Base-by-base conservation (phyloP, 1,140 invertebrate species). In the Euborellia annulipes region DNA sequence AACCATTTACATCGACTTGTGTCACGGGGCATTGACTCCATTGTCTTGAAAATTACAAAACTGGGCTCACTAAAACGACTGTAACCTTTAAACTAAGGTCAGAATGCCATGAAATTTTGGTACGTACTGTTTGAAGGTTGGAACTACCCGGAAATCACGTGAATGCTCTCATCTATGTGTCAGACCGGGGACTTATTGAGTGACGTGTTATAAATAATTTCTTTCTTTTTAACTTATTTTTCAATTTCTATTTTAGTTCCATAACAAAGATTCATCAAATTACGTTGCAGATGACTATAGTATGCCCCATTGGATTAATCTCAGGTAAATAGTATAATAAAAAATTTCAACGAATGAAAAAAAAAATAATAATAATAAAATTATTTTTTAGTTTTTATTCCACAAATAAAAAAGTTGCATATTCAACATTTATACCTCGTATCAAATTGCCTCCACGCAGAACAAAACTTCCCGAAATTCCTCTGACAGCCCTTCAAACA, bases 251-350 rank as follows among this genome's bases (percentile, higher is more conserved):
- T 70, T 68, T 47, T 57, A 85, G 76, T 95, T 95, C 61, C 87
- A 93, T 56, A 93, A 89, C 58, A 93, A 92, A 66, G 82, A 88
- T 59, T 81, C 77, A 34, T 77, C 79, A 21, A 61, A 82, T 3
- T 84, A 83, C 53, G 78, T 82, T 2, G 82, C 82, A 11, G 90
- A 95, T 62, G 90, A 95, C 58, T 97, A 93, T 60, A 94, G 90
- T 46, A 92, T 97, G 78, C 92, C 93, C n/a, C 92, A 97, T 66
- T 97, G 92, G 93, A 95, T 96, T 47, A 96, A 96, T 66, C 73
- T 93, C 45, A 93, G 72, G 71, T 73, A 53, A 49, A 92, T n/a
- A 32, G 20, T 21, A n/a, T 17, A 7, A 13, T 23, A 7, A 18
- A 16, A 20, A 16, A 30, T 21, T 49, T 47, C 18, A 21, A 36